These are phyloP conservation scores for Corvus cornix DNA, from an alignment of 2,113 vertebrate species.

Conservation along the genomic window DNA sequence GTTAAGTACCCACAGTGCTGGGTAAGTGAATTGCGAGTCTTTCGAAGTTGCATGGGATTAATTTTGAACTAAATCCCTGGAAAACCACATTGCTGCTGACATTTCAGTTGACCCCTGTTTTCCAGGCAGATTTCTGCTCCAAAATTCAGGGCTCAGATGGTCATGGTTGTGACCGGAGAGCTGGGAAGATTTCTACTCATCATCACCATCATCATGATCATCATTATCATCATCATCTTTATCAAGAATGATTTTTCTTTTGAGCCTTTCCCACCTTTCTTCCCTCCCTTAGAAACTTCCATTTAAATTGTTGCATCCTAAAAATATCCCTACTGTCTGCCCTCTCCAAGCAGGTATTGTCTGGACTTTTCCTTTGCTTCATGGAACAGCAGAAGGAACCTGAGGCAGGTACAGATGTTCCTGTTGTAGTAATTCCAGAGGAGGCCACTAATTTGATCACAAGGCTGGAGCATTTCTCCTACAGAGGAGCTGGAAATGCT, in stretches of 20 bases:
- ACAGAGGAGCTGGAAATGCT: neutral
- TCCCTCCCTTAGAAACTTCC: neutral
- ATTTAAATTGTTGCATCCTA: neutral
- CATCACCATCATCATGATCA: no score
- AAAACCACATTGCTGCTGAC: neutral
- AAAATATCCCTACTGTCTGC: fast-evolving
- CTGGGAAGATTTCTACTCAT: neutral
- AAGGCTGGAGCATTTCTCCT: neutral
- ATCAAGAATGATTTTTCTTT: neutral
- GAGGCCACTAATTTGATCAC: neutral
- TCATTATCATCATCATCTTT: neutral
- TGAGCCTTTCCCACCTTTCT: neutral
- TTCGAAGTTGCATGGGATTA: neutral
- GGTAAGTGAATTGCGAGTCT: neutral
- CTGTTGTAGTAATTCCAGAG: neutral
- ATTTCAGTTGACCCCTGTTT: neutral
- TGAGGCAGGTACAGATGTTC: neutral
- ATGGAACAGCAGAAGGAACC: neutral
- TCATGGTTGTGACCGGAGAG: neutral
- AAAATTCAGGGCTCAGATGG: neutral
- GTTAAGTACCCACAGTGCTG: neutral
- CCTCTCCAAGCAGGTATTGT: neutral
- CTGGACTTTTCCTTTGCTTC: neutral
- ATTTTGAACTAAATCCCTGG: neutral
- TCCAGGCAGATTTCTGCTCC: neutral